Evolutionary conservation across 2,113 vertebrate species (phyloP), one percentile per base, ranked within the genome.

Genomic region (Neogobius melanostomus): DNA sequence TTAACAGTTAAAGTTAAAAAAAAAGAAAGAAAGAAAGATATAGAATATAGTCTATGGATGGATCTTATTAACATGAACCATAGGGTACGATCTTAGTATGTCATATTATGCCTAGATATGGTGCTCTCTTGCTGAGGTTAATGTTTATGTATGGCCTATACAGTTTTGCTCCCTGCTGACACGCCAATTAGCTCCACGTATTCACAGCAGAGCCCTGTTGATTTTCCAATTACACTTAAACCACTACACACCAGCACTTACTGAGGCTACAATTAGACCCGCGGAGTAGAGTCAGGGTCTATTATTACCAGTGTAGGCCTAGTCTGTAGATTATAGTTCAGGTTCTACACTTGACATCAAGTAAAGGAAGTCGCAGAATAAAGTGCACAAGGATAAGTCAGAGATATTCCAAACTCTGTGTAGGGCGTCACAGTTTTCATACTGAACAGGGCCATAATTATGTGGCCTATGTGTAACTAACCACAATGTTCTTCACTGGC

Each of bases 181-280:
- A 82, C 50, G 64, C 81, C 83, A 87, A 88, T 87, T 81, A 88
- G 73, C 65, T 61, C 66, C 51, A 69, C 67, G 78, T 75, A 71
- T 82, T 72, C 69, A 47, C 64, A 70, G 53, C 47, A 1, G 15
- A 61, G 72, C 45, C 79, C 71, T 69, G 81, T 75, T 77, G 81
- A 85, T 85, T 80, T 84, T 81, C 71, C 78, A 84, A 85, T 88
- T 87, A 85, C 81, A 80, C 77, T 74, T 82, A 36, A 36, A 67
- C 42, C 42, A 44, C 42, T 36, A 36, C 66, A 59, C 74, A 53
- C 10, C 12, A 2, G 42, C 11, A 66, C 28, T 36, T 36, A 54
- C 68, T 70, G 68, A 76, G 21, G 52, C 67, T 66, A 43, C 74
- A 82, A 86, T 80, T 74, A 82, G 49, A 51, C 64, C 71, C 54